A percentile compares a stretch with the other conserved stretches of the same genome.
Evolutionary conservation across 2,888 invertebrate genomes (phyloP).

Genomic region (Drosophila paranaensis): DNA sequence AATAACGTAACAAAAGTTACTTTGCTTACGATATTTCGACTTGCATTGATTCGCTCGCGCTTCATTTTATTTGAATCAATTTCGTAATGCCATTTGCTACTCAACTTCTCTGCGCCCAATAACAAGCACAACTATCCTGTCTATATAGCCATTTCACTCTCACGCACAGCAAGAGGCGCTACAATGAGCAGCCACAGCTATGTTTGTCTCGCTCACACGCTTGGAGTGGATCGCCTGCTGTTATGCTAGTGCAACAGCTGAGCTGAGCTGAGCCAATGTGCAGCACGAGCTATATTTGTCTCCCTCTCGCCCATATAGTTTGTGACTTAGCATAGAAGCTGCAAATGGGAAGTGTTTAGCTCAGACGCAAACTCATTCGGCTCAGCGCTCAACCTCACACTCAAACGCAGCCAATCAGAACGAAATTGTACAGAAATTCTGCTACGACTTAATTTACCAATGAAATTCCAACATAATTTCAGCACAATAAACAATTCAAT

Average conservation of each 20-base stretch:
- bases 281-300: too few species aligned
- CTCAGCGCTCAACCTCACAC: too few species aligned
- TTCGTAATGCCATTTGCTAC: not conserved
- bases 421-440: not conserved
- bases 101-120: not conserved
- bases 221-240: not conserved
- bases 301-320: not conserved
- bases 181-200: not conserved
- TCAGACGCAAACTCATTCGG: too few species aligned
- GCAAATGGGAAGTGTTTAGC: too few species aligned
- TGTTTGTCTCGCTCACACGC: not conserved
- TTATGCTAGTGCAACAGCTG: too few species aligned
- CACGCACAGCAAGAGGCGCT: not conserved
- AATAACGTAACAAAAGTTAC: not conserved
- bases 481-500: not conserved
- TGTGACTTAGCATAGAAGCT: too few species aligned
- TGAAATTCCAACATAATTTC: not conserved
- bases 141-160: not conserved
- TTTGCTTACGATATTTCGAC: not conserved
- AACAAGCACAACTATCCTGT: not conserved
- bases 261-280: too few species aligned
- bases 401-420: too few species aligned
- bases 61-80: not conserved
- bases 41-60: too few species aligned
- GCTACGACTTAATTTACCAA: too few species aligned